Conservation (phyloP, 2,797 vertebrate species). For the Neosilurus mollespiculum region DNA sequence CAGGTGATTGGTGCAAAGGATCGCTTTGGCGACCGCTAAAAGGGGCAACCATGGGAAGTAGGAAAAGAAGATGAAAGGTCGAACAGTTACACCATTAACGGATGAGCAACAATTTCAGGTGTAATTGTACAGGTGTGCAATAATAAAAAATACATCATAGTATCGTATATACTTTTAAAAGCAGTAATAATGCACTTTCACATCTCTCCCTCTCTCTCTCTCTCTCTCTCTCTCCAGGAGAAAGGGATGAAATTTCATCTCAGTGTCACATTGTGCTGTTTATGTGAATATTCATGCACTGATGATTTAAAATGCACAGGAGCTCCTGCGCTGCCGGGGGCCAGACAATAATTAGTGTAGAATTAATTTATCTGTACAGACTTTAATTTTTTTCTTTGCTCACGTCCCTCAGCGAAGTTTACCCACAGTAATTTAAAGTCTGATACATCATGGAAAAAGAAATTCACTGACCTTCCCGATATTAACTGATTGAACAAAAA, state of each 20-base stretch:
- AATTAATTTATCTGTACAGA: constrained; percentile 23
- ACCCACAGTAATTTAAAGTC: neutral
- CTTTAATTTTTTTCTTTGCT: neutral
- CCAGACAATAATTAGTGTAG: constrained; percentile 9
- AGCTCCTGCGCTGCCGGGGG: constrained; percentile 12
- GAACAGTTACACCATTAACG: neutral
- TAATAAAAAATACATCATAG: neutral
- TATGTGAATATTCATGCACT: constrained; percentile 18
- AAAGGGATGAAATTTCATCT: constrained; percentile 12
- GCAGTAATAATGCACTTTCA: neutral
- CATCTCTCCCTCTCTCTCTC: neutral
- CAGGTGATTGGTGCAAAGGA: too few species aligned
- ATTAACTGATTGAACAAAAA: neutral
- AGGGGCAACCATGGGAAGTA: too few species aligned
- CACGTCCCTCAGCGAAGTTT: neutral
- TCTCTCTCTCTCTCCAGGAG: neutral
- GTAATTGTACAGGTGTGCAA: neutral
- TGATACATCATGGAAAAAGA: neutral
- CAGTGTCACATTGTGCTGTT: constrained; percentile 12
- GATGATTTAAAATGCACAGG: constrained; percentile 19
- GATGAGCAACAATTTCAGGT: neutral
- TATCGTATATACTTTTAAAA: neutral
- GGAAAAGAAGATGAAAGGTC: neutral
- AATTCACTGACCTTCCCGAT: neutral
- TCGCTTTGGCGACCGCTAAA: too few species aligned